These are phyloP conservation scores for Hylaeus anthracinus DNA, from an alignment of 1,140 invertebrate species.

Conservation along the genomic window DNA sequence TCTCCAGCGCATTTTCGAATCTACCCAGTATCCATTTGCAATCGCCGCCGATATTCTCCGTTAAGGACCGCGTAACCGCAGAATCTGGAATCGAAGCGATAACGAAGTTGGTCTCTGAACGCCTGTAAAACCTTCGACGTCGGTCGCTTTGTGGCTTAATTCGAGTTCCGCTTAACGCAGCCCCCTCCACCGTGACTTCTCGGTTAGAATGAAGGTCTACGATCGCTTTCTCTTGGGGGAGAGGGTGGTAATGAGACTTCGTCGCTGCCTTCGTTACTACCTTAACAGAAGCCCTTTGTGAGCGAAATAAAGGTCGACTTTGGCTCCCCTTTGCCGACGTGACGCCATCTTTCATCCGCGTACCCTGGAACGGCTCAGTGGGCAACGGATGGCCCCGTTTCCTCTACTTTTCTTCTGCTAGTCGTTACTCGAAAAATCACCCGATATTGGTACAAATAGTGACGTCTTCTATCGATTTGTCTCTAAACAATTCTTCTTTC, in stretches of 20 bases:
- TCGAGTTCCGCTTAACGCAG: conserved; percentile 40
- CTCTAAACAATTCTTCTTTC: too few species aligned
- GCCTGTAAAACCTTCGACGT: conserved; percentile 7
- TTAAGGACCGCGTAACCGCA: not conserved
- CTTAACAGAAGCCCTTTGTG: conserved; percentile 47
- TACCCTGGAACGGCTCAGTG: not conserved
- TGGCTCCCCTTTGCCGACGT: conserved; percentile 8
- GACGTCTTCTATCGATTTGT: too few species aligned
- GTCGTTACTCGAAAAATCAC: conserved; percentile 31
- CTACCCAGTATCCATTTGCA: not conserved
- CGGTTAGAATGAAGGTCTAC: conserved; percentile 9
- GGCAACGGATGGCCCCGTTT: conserved; percentile 3
- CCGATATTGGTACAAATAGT: too few species aligned
- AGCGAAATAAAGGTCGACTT: conserved; percentile 52
- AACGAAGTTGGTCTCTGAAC: conserved; percentile 18
- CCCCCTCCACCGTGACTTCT: not conserved
- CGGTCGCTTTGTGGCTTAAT: conserved; percentile 48
- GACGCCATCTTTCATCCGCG: conserved; percentile 10
- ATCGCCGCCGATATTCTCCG: not conserved
- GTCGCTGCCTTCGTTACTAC: conserved; percentile 53
- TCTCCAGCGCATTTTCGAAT: not conserved
- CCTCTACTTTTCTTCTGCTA: not conserved
- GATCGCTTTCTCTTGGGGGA: conserved; percentile 26
- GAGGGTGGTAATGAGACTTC: conserved; percentile 46
- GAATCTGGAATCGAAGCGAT: not conserved